Percentiles rank a stretch among this genome's conserved stretches.
These are phyloP conservation scores for Erebia palarica DNA, from an alignment of 2,888 invertebrate species.

Conservation along the genomic window DNA sequence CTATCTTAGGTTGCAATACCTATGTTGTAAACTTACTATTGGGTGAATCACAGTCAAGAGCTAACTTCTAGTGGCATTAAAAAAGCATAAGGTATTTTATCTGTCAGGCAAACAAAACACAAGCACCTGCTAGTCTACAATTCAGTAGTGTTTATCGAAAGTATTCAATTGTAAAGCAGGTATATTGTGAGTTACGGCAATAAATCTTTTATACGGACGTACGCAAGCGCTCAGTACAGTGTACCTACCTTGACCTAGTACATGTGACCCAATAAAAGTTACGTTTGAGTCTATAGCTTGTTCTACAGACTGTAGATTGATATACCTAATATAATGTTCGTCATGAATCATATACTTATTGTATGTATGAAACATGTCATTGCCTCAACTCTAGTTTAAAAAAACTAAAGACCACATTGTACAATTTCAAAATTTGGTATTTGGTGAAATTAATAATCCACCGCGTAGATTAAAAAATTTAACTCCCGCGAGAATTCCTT, in stretches of 20 bases:
- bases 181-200: conserved; percentile 61
- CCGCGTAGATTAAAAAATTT: too few relatives aligned
- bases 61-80: too few relatives aligned
- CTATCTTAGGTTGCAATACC: too few relatives aligned
- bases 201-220: conserved; percentile 65
- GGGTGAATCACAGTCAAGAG: too few relatives aligned
- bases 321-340: not conserved
- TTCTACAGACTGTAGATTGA: conserved; percentile 12
- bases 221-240: conserved; percentile 42
- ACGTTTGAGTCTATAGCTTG: conserved; percentile 17
- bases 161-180: conserved; percentile 67
- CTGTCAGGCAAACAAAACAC: not conserved
- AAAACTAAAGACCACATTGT: too few relatives aligned
- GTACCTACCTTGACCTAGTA: conserved; percentile 49
- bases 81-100: too few relatives aligned
- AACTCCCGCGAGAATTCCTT: too few relatives aligned
- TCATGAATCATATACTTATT: not conserved
- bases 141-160: conserved; percentile 54
- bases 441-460: too few relatives aligned
- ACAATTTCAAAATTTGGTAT: too few relatives aligned
- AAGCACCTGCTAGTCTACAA: conserved; percentile 31
- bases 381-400: not conserved
- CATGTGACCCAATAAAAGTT: conserved; percentile 44
- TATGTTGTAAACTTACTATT: too few relatives aligned
- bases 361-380: not conserved